Conservation (phyloP, 2,888 invertebrate genomes). For the Venusia cambrica region DNA sequence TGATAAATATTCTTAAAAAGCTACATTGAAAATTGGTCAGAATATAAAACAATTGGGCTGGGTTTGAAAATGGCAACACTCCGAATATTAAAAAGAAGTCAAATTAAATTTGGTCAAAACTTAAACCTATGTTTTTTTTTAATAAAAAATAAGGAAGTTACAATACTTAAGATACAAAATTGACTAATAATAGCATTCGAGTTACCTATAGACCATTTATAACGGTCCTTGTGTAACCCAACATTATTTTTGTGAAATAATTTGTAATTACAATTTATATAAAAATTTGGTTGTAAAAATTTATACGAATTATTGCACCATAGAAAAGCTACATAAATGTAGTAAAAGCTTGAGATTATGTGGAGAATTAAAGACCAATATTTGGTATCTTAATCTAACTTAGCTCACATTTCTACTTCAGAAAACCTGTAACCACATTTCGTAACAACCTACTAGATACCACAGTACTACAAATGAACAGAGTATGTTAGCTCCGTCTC, state of each 20-base stretch:
- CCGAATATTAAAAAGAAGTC: conserved; percentile 12
- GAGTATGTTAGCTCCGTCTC: no score
- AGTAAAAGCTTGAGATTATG: conserved; percentile 8
- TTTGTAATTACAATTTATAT: conserved; percentile 20
- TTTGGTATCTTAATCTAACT: no score
- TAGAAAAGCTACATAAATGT: conserved; percentile 28
- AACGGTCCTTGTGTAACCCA: no score
- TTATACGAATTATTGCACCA: conserved; percentile 44
- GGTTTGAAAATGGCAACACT: conserved; percentile 16
- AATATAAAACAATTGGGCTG: conserved; percentile 4
- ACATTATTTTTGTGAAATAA: no score
- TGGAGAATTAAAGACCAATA: conserved; percentile 1
- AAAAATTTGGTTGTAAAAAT: conserved; percentile 21
- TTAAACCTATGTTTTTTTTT: conserved; percentile 21
- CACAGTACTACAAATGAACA: no score
- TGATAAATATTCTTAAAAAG: neutral
- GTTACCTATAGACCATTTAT: no score
- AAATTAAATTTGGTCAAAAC: conserved; percentile 28
- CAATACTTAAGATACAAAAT: conserved; percentile 29
- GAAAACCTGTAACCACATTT: no score
- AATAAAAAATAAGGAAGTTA: conserved; percentile 15
- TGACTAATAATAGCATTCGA: no score
- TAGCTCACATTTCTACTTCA: no score
- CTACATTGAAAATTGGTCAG: conserved; percentile 1
- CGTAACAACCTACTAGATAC: no score